Evolutionary conservation across 1,140 invertebrate genomes (phyloP).

Genomic region (Camponotus floridanus): DNA sequence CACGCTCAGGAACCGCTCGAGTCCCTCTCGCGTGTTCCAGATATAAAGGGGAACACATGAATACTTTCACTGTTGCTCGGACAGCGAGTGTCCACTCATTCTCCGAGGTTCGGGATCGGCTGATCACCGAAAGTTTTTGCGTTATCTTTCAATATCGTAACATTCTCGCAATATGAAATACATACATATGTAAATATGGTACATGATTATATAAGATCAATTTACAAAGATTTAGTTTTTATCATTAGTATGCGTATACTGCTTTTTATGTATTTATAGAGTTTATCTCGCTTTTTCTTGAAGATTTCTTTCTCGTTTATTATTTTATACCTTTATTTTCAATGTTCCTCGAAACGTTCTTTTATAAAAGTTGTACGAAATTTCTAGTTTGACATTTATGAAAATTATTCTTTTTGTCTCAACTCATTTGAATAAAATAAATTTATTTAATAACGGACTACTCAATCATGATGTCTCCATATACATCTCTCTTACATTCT

Average conservation of each 20-base stretch:
- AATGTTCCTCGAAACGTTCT: too few relatives aligned
- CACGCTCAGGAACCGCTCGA: neutral
- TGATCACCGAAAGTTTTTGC: neutral
- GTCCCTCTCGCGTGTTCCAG: neutral
- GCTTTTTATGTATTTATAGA: too few relatives aligned
- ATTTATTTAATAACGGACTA: neutral
- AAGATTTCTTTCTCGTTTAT: too few relatives aligned
- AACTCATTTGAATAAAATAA: neutral
- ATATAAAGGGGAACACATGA: conserved; percentile 9
- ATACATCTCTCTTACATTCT: neutral
- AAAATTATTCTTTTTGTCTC: neutral
- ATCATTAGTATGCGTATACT: too few relatives aligned
- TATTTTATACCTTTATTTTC: too few relatives aligned
- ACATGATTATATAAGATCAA: too few relatives aligned
- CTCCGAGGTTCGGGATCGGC: neutral
- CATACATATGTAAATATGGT: too few relatives aligned
- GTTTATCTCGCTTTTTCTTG: too few relatives aligned
- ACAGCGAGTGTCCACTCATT: neutral
- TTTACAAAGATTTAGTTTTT: too few relatives aligned
- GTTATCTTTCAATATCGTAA: neutral
- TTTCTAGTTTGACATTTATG: too few relatives aligned
- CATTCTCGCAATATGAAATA: neutral
- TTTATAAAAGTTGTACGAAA: too few relatives aligned
- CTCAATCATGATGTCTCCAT: neutral
- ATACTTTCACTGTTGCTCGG: conserved; percentile 48